phyloP scores from a whole-genome alignment of 1,140 invertebrate genomes.

The Caenorhabditis brenneri region DNA sequence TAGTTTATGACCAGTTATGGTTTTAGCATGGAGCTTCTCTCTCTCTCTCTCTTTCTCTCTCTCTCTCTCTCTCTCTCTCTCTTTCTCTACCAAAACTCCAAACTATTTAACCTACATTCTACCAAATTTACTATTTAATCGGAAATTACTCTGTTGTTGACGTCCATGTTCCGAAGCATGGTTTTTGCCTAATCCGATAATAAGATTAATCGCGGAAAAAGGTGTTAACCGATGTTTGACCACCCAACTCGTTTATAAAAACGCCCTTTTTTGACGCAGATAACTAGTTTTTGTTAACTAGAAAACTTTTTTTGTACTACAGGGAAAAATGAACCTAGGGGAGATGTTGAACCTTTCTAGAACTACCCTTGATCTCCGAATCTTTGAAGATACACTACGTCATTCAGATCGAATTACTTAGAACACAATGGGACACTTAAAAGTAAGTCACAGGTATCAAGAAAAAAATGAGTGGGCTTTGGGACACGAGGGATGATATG shows the following conservation, averaged over 20 bases:
- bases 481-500: neutral
- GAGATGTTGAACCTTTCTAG: no score
- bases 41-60: no score
- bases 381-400: no score
- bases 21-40: no score
- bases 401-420: no score
- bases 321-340: neutral
- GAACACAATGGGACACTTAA: no score
- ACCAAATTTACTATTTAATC: neutral
- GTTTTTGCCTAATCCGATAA: neutral
- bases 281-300: neutral
- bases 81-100: no score
- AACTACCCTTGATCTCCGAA: no score
- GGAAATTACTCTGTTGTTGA: neutral
- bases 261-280: neutral
- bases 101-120: no score
- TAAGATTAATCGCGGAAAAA: neutral
- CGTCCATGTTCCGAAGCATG: neutral
- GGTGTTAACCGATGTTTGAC: neutral
- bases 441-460: neutral
- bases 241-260: neutral
- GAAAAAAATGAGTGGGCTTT: neutral
- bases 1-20: no score
- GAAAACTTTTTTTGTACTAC: neutral
- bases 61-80: no score